Evolutionary conservation across 2,797 vertebrate species (phyloP).

Genomic region (Mormyrops attenuatus): DNA sequence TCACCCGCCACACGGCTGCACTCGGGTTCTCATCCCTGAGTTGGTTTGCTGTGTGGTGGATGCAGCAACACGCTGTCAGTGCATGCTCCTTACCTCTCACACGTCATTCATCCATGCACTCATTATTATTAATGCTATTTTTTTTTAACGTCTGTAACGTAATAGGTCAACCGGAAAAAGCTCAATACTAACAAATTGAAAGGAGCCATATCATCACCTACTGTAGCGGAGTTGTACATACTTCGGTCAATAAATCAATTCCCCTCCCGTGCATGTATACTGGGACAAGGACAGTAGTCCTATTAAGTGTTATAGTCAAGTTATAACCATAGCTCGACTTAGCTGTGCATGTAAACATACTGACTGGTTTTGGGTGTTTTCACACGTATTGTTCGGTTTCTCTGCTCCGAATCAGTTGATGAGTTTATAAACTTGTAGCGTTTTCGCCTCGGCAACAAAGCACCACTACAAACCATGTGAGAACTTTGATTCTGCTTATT

Average conservation of each 20-base stretch:
- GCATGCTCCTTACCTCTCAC: neutral
- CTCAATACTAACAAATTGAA: neutral
- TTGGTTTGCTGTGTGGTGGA: neutral
- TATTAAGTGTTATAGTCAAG: neutral
- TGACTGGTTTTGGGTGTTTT: neutral
- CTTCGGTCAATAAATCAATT: neutral
- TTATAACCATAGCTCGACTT: neutral
- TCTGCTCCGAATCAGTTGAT: neutral
- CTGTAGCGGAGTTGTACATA: neutral
- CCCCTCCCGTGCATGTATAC: neutral
- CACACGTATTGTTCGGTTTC: neutral
- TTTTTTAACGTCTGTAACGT: neutral
- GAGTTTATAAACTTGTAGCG: neutral
- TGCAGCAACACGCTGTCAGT: neutral
- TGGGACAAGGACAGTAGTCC: neutral
- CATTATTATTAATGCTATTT: neutral
- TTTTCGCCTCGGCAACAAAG: neutral
- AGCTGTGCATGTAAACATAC: neutral
- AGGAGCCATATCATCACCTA: neutral
- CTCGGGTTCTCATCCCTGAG: neutral
- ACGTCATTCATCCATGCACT: neutral
- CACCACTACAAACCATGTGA: neutral
- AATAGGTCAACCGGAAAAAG: neutral
- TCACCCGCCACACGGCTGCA: neutral
- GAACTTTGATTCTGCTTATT: neutral